These are phyloP conservation scores for Cryptops parisi DNA, from an alignment of 2,888 invertebrate species.

Conservation along the genomic window DNA sequence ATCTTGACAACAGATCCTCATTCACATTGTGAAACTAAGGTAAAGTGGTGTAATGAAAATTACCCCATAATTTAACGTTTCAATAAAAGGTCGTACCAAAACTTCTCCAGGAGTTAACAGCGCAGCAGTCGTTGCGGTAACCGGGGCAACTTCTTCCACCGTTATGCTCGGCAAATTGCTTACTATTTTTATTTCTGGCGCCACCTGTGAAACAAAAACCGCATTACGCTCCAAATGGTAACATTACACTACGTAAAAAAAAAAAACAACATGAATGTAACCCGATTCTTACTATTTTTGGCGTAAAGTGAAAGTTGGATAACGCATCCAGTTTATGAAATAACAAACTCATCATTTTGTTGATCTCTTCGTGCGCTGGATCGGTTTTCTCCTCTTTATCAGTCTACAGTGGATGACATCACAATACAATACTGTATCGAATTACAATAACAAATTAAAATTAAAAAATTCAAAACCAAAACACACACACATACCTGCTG, in stretches of 20 bases:
- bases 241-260: slow-evolving; percentile 22
- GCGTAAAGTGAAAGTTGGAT: slow-evolving; percentile 87
- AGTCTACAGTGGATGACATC: slow-evolving; percentile 16
- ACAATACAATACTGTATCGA: background rate
- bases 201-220: too few species aligned
- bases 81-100: too few species aligned
- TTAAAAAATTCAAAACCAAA: too few species aligned
- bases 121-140: slow-evolving; percentile 67
- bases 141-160: slow-evolving; percentile 92
- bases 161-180: slow-evolving; percentile 77
- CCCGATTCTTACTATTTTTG: slow-evolving; percentile 46
- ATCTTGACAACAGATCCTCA: too few species aligned
- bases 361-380: slow-evolving; percentile 62
- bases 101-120: slow-evolving; percentile 88
- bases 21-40: too few species aligned
- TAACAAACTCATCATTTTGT: slow-evolving; percentile 52
- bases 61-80: too few species aligned
- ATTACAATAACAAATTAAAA: too few species aligned
- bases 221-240: too few species aligned
- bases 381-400: slow-evolving; percentile 42
- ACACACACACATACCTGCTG: slow-evolving; percentile 39
- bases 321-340: slow-evolving; percentile 81
- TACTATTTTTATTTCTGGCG: slow-evolving; percentile 77
- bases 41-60: too few species aligned
- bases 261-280: slow-evolving; percentile 11